Conservation (phyloP, 2,797 vertebrate genomes). For the Myotis myotis region DNA sequence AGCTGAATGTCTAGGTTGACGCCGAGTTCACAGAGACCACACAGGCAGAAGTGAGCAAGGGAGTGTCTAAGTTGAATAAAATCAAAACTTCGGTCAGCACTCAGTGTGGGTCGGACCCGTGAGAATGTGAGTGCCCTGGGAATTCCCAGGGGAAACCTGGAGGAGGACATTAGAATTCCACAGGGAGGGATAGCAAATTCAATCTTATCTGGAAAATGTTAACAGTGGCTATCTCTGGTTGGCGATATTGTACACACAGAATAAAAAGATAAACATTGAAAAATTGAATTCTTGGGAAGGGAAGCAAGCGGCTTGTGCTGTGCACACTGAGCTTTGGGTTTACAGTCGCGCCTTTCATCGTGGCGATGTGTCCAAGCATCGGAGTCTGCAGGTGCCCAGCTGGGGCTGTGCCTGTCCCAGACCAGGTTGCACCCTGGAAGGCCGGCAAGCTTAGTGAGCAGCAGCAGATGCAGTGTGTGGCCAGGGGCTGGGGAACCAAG, state of each 20-base stretch:
- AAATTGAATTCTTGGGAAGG: slow-evolving; percentile 18
- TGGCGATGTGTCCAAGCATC: not conserved
- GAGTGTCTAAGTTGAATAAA: not conserved
- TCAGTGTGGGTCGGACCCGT: not conserved
- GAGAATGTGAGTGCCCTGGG: not conserved
- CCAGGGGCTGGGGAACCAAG: not conserved
- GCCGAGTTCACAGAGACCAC: not conserved
- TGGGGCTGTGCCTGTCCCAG: not conserved
- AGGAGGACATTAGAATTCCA: slow-evolving; percentile 13
- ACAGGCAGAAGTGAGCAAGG: not conserved
- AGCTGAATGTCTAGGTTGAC: not conserved
- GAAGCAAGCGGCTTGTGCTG: not conserved
- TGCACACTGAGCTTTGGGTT: not conserved
- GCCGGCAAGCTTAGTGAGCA: not conserved
- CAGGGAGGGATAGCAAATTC: slow-evolving; percentile 34
- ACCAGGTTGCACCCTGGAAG: not conserved
- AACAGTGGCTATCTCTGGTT: slow-evolving; percentile 48
- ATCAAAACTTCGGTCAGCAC: not conserved
- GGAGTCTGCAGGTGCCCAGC: not conserved
- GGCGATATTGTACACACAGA: not conserved
- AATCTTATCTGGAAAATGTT: slow-evolving; percentile 69
- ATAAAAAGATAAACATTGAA: slow-evolving; percentile 49
- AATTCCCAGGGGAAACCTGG: slow-evolving; percentile 48
- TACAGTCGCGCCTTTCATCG: not conserved
- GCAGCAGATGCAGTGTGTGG: rapidly evolving